These are phyloP conservation scores for Formica aserva DNA, from an alignment of 2,888 invertebrate species.

Conservation along the genomic window DNA sequence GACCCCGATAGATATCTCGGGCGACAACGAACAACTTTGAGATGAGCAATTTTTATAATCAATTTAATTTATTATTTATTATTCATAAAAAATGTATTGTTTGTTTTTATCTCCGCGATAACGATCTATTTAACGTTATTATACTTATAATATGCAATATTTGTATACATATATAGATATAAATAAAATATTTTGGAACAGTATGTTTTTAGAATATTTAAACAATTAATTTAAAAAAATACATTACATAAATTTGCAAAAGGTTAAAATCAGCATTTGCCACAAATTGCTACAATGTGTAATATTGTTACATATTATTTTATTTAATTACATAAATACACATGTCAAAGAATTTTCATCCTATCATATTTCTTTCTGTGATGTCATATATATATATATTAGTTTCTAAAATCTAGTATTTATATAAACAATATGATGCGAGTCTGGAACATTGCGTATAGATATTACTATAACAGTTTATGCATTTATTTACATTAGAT, in stretches of 20 bases:
- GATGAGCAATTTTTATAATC: too few species aligned
- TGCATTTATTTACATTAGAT: constrained; percentile 36
- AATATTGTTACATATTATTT: not conserved
- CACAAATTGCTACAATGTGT: not conserved
- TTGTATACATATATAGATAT: too few species aligned
- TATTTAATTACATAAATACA: too few species aligned
- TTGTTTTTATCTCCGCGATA: too few species aligned
- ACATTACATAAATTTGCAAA: not conserved
- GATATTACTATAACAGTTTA: constrained; percentile 8
- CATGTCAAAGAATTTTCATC: not conserved
- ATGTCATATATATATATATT: not conserved
- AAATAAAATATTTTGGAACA: too few species aligned
- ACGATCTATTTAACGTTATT: not conserved
- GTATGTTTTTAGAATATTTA: too few species aligned
- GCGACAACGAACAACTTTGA: too few species aligned
- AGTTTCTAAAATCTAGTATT: not conserved
- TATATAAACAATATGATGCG: not conserved
- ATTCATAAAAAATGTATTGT: too few species aligned
- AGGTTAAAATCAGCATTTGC: not conserved
- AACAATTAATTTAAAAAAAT: not conserved
- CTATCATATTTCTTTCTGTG: not conserved
- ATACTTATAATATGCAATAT: too few species aligned
- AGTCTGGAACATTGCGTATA: not conserved
- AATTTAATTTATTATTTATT: too few species aligned
- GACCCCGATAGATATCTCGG: too few species aligned